Evolutionary conservation across 2,888 invertebrate species (phyloP).

Genomic region (Ypsolopha sequella): DNA sequence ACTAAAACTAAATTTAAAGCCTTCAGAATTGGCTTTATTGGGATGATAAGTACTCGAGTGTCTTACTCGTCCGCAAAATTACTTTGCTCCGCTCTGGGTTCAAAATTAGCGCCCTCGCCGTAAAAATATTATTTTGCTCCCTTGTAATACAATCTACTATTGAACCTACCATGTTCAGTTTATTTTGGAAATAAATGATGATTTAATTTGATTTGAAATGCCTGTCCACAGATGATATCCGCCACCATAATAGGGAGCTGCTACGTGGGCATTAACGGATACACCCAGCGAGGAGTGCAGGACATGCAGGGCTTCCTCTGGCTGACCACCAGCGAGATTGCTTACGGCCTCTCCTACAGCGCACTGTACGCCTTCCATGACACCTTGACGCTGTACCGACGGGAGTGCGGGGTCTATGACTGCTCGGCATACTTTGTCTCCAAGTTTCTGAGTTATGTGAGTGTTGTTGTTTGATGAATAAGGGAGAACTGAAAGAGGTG

Average conservation of each 20-base stretch:
- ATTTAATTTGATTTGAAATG: neutral
- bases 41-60: too few species aligned
- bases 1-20: too few species aligned
- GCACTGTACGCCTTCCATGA: conserved; percentile 51
- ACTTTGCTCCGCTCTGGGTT: too few species aligned
- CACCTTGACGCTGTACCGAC: conserved; percentile 48
- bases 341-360: conserved; percentile 54
- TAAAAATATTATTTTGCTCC: too few species aligned
- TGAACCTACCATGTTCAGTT: too few species aligned
- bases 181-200: too few species aligned
- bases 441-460: conserved; percentile 41
- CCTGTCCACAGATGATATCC: conserved; percentile 37
- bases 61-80: too few species aligned
- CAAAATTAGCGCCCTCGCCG: too few species aligned
- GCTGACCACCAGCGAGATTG: conserved; percentile 59
- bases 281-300: conserved; percentile 57
- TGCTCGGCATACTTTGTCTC: conserved; percentile 53
- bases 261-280: conserved; percentile 48
- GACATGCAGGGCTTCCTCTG: conserved; percentile 59
- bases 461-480: conserved; percentile 13
- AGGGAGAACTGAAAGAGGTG: neutral
- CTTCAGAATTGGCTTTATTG: too few species aligned
- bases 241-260: conserved; percentile 48
- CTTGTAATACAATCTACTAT: too few species aligned
- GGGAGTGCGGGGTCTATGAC: conserved; percentile 53